Conservation (phyloP, 2,797 vertebrate genomes). For the Dryobates pubescens region DNA sequence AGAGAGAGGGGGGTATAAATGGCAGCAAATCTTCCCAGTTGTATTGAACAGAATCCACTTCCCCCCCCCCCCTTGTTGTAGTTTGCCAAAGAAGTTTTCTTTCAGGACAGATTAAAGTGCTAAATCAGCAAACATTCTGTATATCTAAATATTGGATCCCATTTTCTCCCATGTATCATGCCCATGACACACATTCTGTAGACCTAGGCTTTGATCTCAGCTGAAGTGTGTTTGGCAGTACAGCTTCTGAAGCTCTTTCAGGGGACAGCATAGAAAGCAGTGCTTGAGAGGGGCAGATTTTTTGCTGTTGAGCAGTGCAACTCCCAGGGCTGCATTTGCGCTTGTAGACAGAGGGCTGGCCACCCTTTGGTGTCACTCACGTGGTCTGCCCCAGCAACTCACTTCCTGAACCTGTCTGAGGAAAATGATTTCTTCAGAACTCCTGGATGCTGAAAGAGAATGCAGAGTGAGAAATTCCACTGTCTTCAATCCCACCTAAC, state of each 20-base stretch:
- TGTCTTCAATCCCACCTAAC: neutral
- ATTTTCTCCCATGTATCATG: conserved; percentile 18
- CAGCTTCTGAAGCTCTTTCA: conserved; percentile 15
- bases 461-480: neutral
- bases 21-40: neutral
- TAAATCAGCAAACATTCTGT: conserved; percentile 31
- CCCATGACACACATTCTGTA: neutral
- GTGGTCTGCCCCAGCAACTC: neutral
- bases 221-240: conserved; percentile 47
- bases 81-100: conserved; percentile 72
- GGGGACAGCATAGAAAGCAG: conserved; percentile 34
- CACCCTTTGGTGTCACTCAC: neutral
- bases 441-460: neutral
- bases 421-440: neutral
- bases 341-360: accelerated
- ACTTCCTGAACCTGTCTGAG: neutral
- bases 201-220: conserved; percentile 47
- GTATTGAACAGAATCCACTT: neutral
- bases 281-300: neutral
- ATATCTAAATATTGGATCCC: conserved; percentile 52
- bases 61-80: conserved; percentile 31
- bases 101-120: conserved; percentile 66
- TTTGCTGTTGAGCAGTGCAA: neutral
- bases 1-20: neutral
- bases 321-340: neutral